Base-by-base conservation (phyloP, 1,140 invertebrate species). In the Anagrus nilaparvatae region DNA sequence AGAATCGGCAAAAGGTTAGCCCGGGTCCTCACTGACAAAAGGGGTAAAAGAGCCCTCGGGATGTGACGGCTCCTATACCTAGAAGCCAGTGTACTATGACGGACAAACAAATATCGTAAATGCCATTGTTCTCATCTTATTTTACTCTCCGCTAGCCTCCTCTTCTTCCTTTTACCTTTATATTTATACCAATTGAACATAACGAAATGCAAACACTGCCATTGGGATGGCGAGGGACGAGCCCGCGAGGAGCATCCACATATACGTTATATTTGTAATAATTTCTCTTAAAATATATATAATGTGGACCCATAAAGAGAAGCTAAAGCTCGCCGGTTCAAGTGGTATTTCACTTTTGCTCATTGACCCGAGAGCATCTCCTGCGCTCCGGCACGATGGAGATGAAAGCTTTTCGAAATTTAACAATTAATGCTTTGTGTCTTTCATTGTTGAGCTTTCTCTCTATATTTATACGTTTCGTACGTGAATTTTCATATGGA, bases 31-130 rank as follows among this genome's bases (percentile, higher is more conserved):
- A 51, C 49, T 46, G 53, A 53, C 47, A 37, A 51, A 41, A 50
- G 52, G n/a, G n/a, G n/a, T n/a, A 29, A 40, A 51, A 52, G 55
- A 50, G 52, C 51, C 53, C 56, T 56, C 49, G 56, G 54, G 52
- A 54, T 45, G 44, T 49, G 49, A 56, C 48, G 48, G 51, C 53
- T 50, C 54, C 52, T 32, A 40, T 46, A 50, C 51, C 51, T 52
- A 8, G 24, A 12, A 8, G 24, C 24, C 6, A 6, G 24, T 27
- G 12, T 27, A 27, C 12, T 7, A 55, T 53, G 52, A 50, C 48
- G 55, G 50, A 58, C 58, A 59, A 67, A 65, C 61, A 67, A 65
- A 63, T 65, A 66, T 65, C 57, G 58, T 63, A 63, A 63, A 63
- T 64, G 54, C 52, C 58, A 66, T 68, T 68, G 61, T 66, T 64